Evolutionary conservation across 2,113 vertebrate genomes (phyloP).

Genomic region (Cygnus atratus): DNA sequence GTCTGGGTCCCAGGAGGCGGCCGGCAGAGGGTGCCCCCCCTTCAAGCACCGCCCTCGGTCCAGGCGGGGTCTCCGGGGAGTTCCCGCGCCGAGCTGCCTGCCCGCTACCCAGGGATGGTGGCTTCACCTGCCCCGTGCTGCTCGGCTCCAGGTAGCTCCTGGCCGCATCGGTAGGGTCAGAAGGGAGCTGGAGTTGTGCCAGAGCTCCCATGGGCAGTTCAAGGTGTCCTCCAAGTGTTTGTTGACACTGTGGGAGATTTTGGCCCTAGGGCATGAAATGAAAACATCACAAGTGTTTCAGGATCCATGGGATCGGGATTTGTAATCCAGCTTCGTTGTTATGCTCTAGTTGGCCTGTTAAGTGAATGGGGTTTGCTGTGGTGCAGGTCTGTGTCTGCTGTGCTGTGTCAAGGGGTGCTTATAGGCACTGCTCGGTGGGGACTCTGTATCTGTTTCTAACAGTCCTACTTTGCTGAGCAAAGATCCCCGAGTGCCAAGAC

Average conservation of each 20-base stretch:
- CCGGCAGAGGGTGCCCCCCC: background rate
- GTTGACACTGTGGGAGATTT: background rate
- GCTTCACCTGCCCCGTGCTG: background rate
- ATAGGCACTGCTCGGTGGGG: background rate
- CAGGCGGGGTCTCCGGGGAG: too few species aligned
- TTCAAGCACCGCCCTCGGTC: background rate
- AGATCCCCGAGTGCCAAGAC: background rate
- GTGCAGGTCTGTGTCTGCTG: background rate
- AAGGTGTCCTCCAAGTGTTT: accelerated
- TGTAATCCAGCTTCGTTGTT: background rate
- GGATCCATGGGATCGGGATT: background rate
- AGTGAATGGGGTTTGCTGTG: background rate
- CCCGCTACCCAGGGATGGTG: background rate
- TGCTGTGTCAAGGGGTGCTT: background rate
- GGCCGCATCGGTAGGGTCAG: background rate
- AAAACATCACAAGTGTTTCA: background rate
- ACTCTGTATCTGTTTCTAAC: background rate
- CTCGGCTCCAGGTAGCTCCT: background rate
- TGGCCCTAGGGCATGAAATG: background rate
- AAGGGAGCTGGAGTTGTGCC: background rate
- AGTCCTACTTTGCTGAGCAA: background rate
- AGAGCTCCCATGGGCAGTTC: accelerated
- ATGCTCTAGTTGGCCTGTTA: background rate
- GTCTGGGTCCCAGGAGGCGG: background rate
- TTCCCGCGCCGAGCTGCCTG: background rate